Base-by-base conservation (phyloP, 2,888 invertebrate genomes). In the Ashinkailepas kermadecensis region DNA sequence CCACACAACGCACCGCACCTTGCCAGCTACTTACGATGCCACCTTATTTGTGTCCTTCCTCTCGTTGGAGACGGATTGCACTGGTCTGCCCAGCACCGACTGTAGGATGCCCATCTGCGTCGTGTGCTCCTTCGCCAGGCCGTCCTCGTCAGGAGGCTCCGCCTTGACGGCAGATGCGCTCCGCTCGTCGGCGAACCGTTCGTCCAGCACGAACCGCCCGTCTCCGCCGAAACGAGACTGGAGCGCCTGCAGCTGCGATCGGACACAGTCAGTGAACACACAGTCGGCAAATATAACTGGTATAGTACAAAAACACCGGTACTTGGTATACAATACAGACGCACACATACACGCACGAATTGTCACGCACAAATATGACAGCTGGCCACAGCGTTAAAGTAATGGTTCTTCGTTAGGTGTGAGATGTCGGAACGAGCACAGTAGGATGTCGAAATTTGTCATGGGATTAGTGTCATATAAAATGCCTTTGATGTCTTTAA, bases 171-270 rank as follows among this genome's bases (percentile, higher is more conserved):
- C 67, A 25, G n/a, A 25, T 12, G 13, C n/a, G 67, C 21, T 67
- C 25, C n/a, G 82, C 78, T 39, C 79, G 80, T 93, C 92, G 81
- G 91, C 88, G 87, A 95, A 95, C 84, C 92, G 90, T 85, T 92
- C 90, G 88, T 94, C 93, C 86, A 95, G 89, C 84, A 89, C 88
- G 88, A 95, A 95, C 86, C 95, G 90, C 85, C 92, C 90, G 88
- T 95, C 95, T 86, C 92, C 91, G 86, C 92, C 92, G 88, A 90
- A 92, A 85, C 90, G 90, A 80, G 91, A 90, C 89, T 94, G 93
- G 85, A 94, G 89, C 87, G 92, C 90, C 87, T 93, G 89, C 85
- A 92, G 88, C 92, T 92, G 67, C 7, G 25, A 12, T 0, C 12
- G 25, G 67, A 8, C 39, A 39, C 39, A 39, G 39, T 39, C 39